Conservation (phyloP, 2,113 vertebrate species). For the Polypterus bichir region DNA sequence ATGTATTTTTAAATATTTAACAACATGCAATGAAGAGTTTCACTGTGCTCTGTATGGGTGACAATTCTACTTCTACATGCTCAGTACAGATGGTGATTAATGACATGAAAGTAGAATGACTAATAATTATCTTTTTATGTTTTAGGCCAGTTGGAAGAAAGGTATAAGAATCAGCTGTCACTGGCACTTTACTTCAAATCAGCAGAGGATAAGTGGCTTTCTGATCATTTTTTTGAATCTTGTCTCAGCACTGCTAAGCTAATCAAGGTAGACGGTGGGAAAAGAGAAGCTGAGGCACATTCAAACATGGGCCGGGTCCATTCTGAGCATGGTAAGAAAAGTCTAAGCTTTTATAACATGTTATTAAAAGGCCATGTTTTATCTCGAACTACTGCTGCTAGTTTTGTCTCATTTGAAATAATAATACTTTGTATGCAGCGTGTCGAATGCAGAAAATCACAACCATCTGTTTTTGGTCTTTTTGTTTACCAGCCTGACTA, state of each 20-base stretch:
- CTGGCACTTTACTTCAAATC: conserved; percentile 57
- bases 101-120: too few relatives aligned
- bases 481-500: neutral
- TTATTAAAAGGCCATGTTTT: neutral
- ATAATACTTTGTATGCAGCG: neutral
- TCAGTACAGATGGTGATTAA: too few relatives aligned
- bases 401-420: conserved; percentile 25
- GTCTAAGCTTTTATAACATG: conserved; percentile 2
- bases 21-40: too few relatives aligned
- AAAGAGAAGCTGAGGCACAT: conserved; percentile 52
- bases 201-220: conserved; percentile 59
- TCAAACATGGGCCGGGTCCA: conserved; percentile 45
- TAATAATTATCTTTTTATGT: conserved; percentile 14
- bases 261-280: conserved; percentile 50
- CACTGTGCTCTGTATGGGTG: too few relatives aligned
- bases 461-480: conserved; percentile 16
- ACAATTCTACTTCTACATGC: too few relatives aligned
- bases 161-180: conserved; percentile 53
- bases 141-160: conserved; percentile 44
- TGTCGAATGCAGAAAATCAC: conserved; percentile 22
- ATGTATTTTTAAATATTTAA: too few relatives aligned
- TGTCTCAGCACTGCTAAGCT: conserved; percentile 48
- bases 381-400: conserved; percentile 18
- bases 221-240: conserved; percentile 55
- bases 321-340: conserved; percentile 53